Evolutionary conservation across 1,140 invertebrate genomes (phyloP).

Genomic region (Zaprionus camerounensis): DNA sequence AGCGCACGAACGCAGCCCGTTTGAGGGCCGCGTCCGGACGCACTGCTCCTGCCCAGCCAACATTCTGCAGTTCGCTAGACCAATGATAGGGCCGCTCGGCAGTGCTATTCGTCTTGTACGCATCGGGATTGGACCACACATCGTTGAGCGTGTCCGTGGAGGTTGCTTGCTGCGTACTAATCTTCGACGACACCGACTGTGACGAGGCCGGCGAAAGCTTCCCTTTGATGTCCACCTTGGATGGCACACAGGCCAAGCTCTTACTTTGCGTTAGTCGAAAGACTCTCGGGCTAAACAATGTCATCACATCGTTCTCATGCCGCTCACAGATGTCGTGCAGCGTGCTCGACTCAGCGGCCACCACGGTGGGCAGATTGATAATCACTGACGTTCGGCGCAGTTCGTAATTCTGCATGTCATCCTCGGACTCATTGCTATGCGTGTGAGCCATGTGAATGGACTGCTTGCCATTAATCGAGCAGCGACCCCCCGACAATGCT

Average conservation of each 20-base stretch:
- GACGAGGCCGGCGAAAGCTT: neutral
- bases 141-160: constrained; percentile 10
- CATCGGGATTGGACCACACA: constrained; percentile 18
- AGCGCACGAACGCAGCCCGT: neutral
- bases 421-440: neutral
- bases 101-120: neutral
- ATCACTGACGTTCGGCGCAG: constrained; percentile 6
- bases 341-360: neutral
- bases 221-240: neutral
- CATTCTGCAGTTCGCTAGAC: constrained; percentile 1
- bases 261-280: neutral
- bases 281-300: neutral
- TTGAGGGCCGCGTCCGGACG: neutral
- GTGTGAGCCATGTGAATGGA: neutral
- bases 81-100: neutral
- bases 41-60: neutral
- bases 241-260: neutral
- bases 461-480: neutral
- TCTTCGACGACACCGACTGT: neutral
- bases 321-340: neutral
- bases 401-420: neutral
- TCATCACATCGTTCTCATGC: neutral
- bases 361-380: neutral
- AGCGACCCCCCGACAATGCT: neutral
- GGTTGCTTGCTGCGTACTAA: neutral